A percentile compares a stretch with the other conserved stretches of the same genome.
Conservation (phyloP, 2,888 invertebrate genomes). For the Agonum fuliginosum region DNA sequence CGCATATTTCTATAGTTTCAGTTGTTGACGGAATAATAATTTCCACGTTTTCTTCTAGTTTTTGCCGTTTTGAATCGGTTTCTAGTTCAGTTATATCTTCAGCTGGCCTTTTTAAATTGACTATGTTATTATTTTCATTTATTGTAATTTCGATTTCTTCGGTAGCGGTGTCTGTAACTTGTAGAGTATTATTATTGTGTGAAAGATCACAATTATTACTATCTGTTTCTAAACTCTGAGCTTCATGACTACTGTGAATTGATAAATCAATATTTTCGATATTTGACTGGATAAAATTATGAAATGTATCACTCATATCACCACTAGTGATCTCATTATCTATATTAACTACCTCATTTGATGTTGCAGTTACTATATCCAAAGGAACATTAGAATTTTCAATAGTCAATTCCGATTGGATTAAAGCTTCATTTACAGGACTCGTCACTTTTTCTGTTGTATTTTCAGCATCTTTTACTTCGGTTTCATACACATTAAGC, state of each 20-base stretch:
- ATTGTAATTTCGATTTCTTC: neutral
- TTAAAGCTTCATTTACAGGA: too few species aligned
- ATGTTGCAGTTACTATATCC: too few species aligned
- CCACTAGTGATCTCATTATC: neutral
- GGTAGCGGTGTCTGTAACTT: neutral
- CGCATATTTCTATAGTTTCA: neutral
- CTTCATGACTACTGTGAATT: neutral
- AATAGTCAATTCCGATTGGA: too few species aligned
- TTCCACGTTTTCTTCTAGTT: neutral
- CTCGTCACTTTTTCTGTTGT: too few species aligned
- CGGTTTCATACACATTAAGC: too few species aligned
- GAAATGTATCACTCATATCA: neutral
- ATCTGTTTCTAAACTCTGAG: neutral
- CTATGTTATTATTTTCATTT: conserved; percentile 18
- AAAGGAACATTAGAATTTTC: too few species aligned
- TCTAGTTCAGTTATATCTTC: conserved; percentile 14
- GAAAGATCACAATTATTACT: neutral
- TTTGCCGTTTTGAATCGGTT: neutral
- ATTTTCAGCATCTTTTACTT: too few species aligned
- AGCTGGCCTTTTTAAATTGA: conserved; percentile 5
- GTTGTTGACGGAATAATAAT: neutral
- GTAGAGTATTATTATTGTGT: neutral
- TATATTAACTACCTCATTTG: too few species aligned
- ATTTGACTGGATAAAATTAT: conserved; percentile 8
- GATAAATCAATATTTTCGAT: neutral